phyloP scores from a whole-genome alignment of 2,888 invertebrate genomes.

The Morpho deidamia region DNA sequence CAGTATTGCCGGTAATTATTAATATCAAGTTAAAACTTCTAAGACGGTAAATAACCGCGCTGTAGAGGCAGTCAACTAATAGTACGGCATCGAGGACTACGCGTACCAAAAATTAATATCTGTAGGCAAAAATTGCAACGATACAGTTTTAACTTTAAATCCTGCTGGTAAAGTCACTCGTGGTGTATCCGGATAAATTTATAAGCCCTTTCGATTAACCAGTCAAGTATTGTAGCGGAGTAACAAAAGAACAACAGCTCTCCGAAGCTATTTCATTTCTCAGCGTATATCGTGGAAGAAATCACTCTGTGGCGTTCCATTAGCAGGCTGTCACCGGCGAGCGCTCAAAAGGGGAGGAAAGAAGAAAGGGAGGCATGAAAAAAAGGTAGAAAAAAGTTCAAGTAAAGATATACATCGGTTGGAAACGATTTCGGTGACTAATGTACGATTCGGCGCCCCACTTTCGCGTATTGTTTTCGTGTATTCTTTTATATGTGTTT shows the following conservation, averaged over 20 bases:
- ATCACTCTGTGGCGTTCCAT: conserved; percentile 62
- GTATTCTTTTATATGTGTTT: conserved; percentile 1
- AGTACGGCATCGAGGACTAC: background rate
- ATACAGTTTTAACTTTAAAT: conserved; percentile 1
- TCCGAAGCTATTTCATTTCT: conserved; percentile 48
- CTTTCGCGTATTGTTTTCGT: conserved; percentile 14
- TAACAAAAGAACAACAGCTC: conserved; percentile 39
- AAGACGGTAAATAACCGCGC: too few species aligned
- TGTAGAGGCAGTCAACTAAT: background rate
- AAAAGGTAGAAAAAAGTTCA: conserved; percentile 29
- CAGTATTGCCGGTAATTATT: too few species aligned
- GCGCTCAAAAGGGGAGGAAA: conserved; percentile 45
- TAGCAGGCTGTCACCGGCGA: conserved; percentile 61
- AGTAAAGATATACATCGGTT: conserved; percentile 32
- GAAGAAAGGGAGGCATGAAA: conserved; percentile 31
- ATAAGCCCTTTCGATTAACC: conserved; percentile 24
- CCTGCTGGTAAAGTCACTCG: background rate
- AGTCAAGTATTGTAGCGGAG: conserved; percentile 24
- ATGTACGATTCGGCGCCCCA: conserved; percentile 22
- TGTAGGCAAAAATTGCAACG: background rate
- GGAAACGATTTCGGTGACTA: conserved; percentile 25
- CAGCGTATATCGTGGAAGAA: conserved; percentile 39
- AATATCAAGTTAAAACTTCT: too few species aligned
- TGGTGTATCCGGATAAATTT: background rate
- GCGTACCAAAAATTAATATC: background rate